Evolutionary conservation across 1,140 invertebrate species (phyloP).

Genomic region (Heliconius nattereri): DNA sequence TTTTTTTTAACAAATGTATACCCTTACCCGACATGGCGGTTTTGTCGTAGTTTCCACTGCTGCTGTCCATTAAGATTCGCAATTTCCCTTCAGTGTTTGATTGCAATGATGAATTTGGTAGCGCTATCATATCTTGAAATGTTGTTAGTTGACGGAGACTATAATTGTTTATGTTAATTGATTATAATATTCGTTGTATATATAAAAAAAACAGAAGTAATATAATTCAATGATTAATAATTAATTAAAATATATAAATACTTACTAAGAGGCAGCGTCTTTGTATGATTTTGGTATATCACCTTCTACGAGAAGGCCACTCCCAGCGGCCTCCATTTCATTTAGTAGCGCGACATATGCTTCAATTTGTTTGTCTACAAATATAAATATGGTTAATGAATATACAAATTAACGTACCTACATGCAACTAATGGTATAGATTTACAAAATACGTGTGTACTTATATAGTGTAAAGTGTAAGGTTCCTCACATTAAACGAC

Average conservation of each 20-base stretch:
- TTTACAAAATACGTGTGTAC: too few relatives aligned
- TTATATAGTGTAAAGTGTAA: too few relatives aligned
- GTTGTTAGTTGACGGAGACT: slow-evolving; percentile 63
- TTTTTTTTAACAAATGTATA: neutral
- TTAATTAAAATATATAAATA: neutral
- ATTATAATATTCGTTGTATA: too few relatives aligned
- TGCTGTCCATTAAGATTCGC: slow-evolving; percentile 48
- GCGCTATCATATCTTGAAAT: slow-evolving; percentile 54
- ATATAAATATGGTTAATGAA: neutral
- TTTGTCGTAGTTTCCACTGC: slow-evolving; percentile 35
- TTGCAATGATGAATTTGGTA: slow-evolving; percentile 49
- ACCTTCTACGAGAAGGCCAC: slow-evolving; percentile 56
- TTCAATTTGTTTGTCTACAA: slow-evolving; percentile 63
- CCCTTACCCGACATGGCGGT: slow-evolving; percentile 49
- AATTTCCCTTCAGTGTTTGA: slow-evolving; percentile 47
- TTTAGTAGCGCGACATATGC: slow-evolving; percentile 62
- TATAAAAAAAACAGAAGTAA: too few relatives aligned
- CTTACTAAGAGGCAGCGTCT: slow-evolving; percentile 63
- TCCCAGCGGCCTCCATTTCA: slow-evolving; percentile 66
- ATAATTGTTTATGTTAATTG: neutral
- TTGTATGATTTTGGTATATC: slow-evolving; percentile 63
- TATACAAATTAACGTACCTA: too few relatives aligned
- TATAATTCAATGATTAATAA: neutral
- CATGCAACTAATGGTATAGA: too few relatives aligned
- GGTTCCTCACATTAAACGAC: neutral